Percentiles rank a stretch among this genome's conserved stretches.
These are phyloP conservation scores for Euwallacea similis DNA, from an alignment of 1,140 invertebrate species.

Conservation along the genomic window DNA sequence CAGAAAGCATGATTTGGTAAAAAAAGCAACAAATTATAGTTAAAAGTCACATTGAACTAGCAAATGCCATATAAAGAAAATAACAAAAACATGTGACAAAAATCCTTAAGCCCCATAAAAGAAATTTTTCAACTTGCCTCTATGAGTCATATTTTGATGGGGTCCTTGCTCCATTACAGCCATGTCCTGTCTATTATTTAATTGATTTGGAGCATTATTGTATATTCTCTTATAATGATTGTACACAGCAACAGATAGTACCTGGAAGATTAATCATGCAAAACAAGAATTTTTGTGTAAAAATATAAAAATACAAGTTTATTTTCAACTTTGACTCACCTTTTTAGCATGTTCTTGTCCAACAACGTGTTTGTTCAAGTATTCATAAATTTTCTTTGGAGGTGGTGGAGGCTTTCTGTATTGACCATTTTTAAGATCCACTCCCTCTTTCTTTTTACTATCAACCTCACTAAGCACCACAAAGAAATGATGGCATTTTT, in stretches of 20 bases:
- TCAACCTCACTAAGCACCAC: slow-evolving; percentile 94
- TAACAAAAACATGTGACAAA: neutral
- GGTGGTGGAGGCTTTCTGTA: slow-evolving; percentile 84
- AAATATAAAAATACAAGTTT: slow-evolving; percentile 15
- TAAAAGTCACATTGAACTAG: neutral
- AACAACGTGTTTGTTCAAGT: slow-evolving; percentile 94
- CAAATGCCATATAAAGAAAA: neutral
- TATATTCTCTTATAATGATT: slow-evolving; percentile 98
- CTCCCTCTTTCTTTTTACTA: slow-evolving; percentile 82
- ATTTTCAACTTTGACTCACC: slow-evolving; percentile 40
- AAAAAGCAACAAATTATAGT: slow-evolving; percentile 2
- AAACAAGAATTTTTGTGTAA: neutral
- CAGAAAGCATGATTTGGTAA: neutral
- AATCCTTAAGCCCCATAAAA: neutral
- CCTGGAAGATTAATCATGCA: slow-evolving; percentile 51
- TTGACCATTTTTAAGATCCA: slow-evolving; percentile 66
- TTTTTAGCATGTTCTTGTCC: slow-evolving; percentile 98
- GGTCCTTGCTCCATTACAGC: slow-evolving; percentile 65
- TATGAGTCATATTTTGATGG: slow-evolving; percentile 71
- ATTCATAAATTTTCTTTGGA: slow-evolving; percentile 96
- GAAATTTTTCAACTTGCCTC: slow-evolving; percentile 59
- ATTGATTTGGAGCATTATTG: slow-evolving; percentile 77
- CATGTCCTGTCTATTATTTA: slow-evolving; percentile 55
- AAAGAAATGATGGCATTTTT: slow-evolving; percentile 97
- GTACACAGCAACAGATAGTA: slow-evolving; percentile 97